These are phyloP conservation scores for Ophiodon elongatus DNA, from an alignment of 2,113 vertebrate genomes.

Conservation along the genomic window DNA sequence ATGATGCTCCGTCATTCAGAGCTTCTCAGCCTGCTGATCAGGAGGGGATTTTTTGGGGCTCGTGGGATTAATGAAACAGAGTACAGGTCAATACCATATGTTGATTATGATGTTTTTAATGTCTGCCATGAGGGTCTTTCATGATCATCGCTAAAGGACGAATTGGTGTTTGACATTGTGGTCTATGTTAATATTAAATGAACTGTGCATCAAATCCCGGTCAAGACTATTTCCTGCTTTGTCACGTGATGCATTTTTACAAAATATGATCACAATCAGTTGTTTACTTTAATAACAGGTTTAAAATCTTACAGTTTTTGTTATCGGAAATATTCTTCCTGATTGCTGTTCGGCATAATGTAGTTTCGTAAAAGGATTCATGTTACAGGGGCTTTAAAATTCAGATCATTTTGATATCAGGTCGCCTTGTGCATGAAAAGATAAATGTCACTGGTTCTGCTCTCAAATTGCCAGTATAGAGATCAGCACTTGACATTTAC, in stretches of 20 bases:
- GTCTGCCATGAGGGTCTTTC: background rate
- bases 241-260: background rate
- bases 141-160: background rate
- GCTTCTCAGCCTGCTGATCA: conserved; percentile 18
- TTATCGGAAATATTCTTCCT: background rate
- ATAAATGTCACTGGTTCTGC: background rate
- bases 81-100: background rate
- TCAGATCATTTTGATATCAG: background rate
- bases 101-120: conserved; percentile 25
- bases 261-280: background rate
- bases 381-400: background rate
- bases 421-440: background rate
- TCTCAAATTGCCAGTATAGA: background rate
- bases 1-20: conserved; percentile 11
- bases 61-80: conserved; percentile 14
- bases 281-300: background rate
- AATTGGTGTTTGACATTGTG: background rate
- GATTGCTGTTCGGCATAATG: too few relatives aligned
- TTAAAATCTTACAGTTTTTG: background rate
- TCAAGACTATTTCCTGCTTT: background rate
- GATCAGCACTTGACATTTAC: background rate
- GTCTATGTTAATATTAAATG: background rate
- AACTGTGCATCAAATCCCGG: background rate
- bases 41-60: background rate
- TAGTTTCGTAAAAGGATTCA: too few relatives aligned